Percentiles rank a stretch among this genome's conserved stretches.
These are phyloP conservation scores for Pelobates fuscus DNA, from an alignment of 2,113 vertebrate species.

Conservation along the genomic window DNA sequence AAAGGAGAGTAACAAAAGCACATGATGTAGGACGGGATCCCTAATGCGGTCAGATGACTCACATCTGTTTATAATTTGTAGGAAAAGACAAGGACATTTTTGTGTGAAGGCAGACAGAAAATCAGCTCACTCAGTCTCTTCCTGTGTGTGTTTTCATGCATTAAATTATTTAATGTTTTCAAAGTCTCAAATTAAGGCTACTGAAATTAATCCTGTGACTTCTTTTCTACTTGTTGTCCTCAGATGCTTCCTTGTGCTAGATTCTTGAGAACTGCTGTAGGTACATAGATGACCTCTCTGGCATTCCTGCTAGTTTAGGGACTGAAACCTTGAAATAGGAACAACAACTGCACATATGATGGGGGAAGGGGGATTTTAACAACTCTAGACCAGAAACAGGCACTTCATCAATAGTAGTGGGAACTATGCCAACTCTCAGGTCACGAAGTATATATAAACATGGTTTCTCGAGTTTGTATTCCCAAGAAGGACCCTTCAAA, in stretches of 20 bases:
- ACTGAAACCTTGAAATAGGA: conserved; percentile 16
- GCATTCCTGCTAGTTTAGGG: conserved; percentile 24
- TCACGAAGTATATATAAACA: too few relatives aligned
- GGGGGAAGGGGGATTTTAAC: background rate
- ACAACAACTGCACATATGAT: conserved; percentile 18
- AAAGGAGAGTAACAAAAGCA: conserved; percentile 6
- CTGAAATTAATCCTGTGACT: conserved; percentile 3
- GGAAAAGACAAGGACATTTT: conserved; percentile 39
- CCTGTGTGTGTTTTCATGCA: conserved; percentile 5
- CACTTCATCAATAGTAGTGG: too few relatives aligned
- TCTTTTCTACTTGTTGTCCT: background rate
- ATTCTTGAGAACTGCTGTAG: conserved; percentile 19
- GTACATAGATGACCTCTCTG: background rate
- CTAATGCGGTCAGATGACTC: conserved; percentile 35
- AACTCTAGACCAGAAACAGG: background rate
- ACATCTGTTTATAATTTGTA: conserved; percentile 37
- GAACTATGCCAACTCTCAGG: too few relatives aligned
- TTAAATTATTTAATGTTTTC: conserved; percentile 7
- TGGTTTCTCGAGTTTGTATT: too few relatives aligned
- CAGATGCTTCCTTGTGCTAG: background rate
- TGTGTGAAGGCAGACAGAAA: conserved; percentile 12
- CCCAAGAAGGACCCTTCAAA: too few relatives aligned
- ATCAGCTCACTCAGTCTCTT: background rate
- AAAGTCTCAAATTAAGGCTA: conserved; percentile 3
- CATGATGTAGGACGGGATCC: conserved; percentile 9